Base-by-base conservation (phyloP, 1,140 invertebrate genomes). In the Schlechtendalia chinensis region DNA sequence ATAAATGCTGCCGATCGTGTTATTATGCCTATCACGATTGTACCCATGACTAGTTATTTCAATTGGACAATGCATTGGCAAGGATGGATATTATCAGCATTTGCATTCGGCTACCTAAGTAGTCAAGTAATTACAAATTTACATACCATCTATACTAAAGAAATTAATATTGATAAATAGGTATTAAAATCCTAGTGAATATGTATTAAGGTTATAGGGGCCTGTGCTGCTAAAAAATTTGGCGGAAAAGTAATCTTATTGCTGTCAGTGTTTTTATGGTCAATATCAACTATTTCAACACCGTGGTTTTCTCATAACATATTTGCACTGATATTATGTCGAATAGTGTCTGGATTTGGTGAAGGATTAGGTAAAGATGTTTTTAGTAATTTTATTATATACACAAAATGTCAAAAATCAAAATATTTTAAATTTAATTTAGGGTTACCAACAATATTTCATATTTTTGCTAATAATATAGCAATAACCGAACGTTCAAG, bases 381-480 rank as follows among this genome's bases (percentile, higher is more conserved):
- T 39, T 39, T 39, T 39, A 39, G 8, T 39, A 3, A 39, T 39
- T 39, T 39, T 39, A 8, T 39, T 39, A 8, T 58, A 50, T 50
- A 12, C 11, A 47, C 14, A 56, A 59, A 63, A 50, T 56, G 3
- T 29, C n/a, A n/a, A n/a, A n/a, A n/a, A n/a, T n/a, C n/a, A n/a
- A n/a, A n/a, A n/a, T n/a, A n/a, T 16, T 63, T 29, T 39, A 32
- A 16, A 54, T 80, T 5, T 22, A 14, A 45, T 80, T 50, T 65
- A 92, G 92, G 92, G 83, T 86, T 94, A 74, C 93, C 93, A 22
- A 93, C 92, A 63, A 92, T 93, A 84, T 93, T 93, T 86, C 92
- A 93, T 83, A 89, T 94, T 82, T 93, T 93, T 87, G 91, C 92
- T 77, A 90, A 93, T 84, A 90, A 88, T 83, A 89, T 93, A 83